These are phyloP conservation scores for Sycobia sp. DNA, from an alignment of 1,140 invertebrate species.

Conservation along the genomic window DNA sequence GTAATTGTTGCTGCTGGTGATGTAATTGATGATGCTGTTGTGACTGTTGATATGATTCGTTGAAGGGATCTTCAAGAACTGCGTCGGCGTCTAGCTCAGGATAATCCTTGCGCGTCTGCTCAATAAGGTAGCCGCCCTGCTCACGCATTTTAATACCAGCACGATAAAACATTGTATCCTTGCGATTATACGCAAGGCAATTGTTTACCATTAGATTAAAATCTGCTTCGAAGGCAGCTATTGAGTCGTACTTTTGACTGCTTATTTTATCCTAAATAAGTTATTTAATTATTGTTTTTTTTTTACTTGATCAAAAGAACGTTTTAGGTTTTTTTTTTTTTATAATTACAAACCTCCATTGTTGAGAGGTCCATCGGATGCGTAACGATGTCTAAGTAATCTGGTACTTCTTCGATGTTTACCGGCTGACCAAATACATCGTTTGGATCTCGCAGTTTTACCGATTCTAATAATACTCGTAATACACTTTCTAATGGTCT, in stretches of 20 bases:
- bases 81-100: constrained; percentile 67
- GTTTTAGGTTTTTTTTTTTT: too few species aligned
- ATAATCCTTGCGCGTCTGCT: constrained; percentile 72
- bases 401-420: constrained; percentile 86
- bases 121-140: constrained; percentile 78
- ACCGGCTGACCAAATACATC: constrained; percentile 94
- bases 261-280: constrained; percentile 70
- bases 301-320: too few species aligned
- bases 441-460: constrained; percentile 80
- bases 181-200: constrained; percentile 93
- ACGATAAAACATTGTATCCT: constrained; percentile 86
- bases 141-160: constrained; percentile 87
- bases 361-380: constrained; percentile 96
- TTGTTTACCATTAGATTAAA: constrained; percentile 95
- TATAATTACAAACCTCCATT: constrained; percentile 69
- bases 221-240: constrained; percentile 85
- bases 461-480: constrained; percentile 73
- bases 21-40: constrained; percentile 44
- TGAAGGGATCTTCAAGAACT: constrained; percentile 5
- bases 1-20: constrained; percentile 43
- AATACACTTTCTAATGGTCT: constrained; percentile 82
- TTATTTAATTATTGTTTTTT: too few species aligned
- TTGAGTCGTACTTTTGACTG: constrained; percentile 74
- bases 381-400: constrained; percentile 90
- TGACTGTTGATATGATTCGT: constrained; percentile 32